Evolutionary conservation across 2,113 vertebrate species (phyloP).

Genomic region (Capreolus pygargus): DNA sequence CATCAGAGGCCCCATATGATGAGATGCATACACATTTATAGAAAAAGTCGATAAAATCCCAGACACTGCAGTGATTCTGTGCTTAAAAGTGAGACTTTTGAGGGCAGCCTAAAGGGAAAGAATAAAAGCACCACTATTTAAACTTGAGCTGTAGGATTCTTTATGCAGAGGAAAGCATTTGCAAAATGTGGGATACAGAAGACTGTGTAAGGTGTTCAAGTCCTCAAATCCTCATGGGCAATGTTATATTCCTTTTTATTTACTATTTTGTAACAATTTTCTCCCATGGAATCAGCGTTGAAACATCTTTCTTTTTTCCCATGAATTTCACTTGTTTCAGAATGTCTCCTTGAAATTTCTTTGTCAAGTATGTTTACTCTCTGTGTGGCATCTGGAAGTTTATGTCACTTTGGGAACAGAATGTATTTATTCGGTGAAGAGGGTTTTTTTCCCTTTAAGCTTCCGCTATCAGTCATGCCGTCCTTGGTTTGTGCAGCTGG

Average conservation of each 20-base stretch:
- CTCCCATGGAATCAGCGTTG: background rate
- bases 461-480: background rate
- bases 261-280: background rate
- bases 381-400: background rate
- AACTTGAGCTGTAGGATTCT: background rate
- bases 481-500: background rate
- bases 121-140: background rate
- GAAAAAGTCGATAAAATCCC: conserved; percentile 57
- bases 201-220: background rate
- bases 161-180: background rate
- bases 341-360: conserved; percentile 37
- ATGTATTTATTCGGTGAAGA: conserved; percentile 5
- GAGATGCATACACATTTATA: conserved; percentile 68
- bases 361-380: background rate
- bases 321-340: conserved; percentile 43
- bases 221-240: background rate
- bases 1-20: conserved; percentile 50
- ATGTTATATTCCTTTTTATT: background rate
- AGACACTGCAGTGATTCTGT: conserved; percentile 40
- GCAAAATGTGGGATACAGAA: background rate
- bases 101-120: background rate
- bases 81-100: conserved; percentile 55
- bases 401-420: conserved; percentile 56
- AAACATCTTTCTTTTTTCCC: background rate
- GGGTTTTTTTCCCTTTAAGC: conserved; percentile 57